Percentiles rank a stretch among this genome's conserved stretches.
Conservation (phyloP, 2,888 invertebrate genomes). For the Apamea anceps region DNA sequence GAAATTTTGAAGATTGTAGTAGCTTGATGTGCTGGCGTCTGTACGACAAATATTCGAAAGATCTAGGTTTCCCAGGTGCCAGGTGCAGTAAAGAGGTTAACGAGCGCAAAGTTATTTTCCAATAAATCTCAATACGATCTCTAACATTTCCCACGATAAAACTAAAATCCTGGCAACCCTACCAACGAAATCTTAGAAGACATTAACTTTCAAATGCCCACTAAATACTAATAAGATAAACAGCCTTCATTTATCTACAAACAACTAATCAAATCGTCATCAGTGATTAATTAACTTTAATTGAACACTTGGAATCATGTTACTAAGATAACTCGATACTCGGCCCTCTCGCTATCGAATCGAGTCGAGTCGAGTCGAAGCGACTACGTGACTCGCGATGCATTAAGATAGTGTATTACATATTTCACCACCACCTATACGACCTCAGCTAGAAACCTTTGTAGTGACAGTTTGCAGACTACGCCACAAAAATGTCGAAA, state of each 20-base stretch:
- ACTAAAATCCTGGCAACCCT: slow-evolving; percentile 50
- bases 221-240: slow-evolving; percentile 66
- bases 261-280: slow-evolving; percentile 70
- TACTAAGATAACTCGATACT: slow-evolving; percentile 68
- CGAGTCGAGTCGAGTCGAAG: slow-evolving; percentile 68
- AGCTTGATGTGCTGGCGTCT: too few relatives aligned
- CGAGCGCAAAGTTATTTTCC: slow-evolving; percentile 49
- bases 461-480: slow-evolving; percentile 50
- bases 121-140: slow-evolving; percentile 48
- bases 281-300: slow-evolving; percentile 77
- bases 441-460: slow-evolving; percentile 65
- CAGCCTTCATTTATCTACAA: slow-evolving; percentile 64
- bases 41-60: slow-evolving; percentile 16
- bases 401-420: slow-evolving; percentile 83
- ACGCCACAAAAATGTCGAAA: slow-evolving; percentile 50
- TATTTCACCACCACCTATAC: slow-evolving; percentile 83
- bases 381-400: slow-evolving; percentile 81
- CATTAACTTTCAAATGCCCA: slow-evolving; percentile 63
- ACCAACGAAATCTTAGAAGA: slow-evolving; percentile 54
- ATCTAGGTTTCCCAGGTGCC: slow-evolving; percentile 26
- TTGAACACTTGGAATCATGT: slow-evolving; percentile 71
- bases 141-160: slow-evolving; percentile 57
- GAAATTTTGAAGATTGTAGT: too few relatives aligned
- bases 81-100: slow-evolving; percentile 46
- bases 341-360: slow-evolving; percentile 62